Evolutionary conservation across 2,888 invertebrate species (phyloP), one percentile per base, ranked within the genome.

Genomic region (Lithosia quadra): DNA sequence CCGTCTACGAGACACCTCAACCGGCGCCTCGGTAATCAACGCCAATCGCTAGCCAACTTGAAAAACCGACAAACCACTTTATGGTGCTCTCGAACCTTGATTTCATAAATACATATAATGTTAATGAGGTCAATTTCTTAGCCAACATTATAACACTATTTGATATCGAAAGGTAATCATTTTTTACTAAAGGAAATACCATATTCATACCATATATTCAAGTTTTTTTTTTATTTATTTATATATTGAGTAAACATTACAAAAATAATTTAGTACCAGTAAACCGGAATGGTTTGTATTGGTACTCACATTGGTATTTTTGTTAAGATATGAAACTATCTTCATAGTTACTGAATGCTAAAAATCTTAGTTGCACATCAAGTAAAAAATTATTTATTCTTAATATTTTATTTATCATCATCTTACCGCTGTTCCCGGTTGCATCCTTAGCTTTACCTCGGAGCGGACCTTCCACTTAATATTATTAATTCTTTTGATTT

Each of bases 11-110:
- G 93, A 93, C 94, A 94, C 94, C 94, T 94, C 91, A 86, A 86
- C 91, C 92, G 93, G 94, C 94, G 94, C 94, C 94, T 93, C 88
- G 87, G 84, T 90, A 94, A 94, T 94, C 94, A 92, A 91, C 92
- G 87, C 88, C 90, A 88, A 91, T 91, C 91, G 89, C 87, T 87
- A 85, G 80, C 80, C 75, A 72, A 84, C 86, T 86, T 82, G 77
- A 80, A 76, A 84, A 84, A 84, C 81, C 82, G 80, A 83, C 84
- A 82, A 83, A 82, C 81, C 78, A 79, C 82, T 85, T 82, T 78
- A 81, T 81, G 78, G 75, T 77, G 78, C 72, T 73, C 76, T 70
- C 65, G 67, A 73, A 79, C 79, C 81, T 81, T 81, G 81, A 79
- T 81, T 79, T 79, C 36, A 70, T 76, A 74, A 76, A 80, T 78